phyloP scores from a whole-genome alignment of 2,113 vertebrate genomes.

The Edolisoma coerulescens region DNA sequence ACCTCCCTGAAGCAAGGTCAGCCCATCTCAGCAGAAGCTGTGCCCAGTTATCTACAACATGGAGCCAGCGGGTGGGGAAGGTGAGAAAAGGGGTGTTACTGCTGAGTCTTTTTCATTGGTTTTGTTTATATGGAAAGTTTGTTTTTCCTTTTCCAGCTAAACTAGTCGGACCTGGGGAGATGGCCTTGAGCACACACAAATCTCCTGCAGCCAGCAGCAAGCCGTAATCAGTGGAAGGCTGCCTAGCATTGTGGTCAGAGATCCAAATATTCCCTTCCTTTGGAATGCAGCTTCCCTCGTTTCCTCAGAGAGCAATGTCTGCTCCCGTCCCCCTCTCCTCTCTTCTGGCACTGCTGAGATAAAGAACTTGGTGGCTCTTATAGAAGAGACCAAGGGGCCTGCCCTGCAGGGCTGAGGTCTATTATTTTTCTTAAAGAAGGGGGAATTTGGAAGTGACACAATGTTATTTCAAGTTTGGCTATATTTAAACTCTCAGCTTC shows the following conservation, averaged over 20 bases:
- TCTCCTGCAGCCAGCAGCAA: neutral
- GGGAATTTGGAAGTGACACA: neutral
- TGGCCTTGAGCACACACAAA: neutral
- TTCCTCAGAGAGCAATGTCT: neutral
- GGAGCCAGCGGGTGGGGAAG: neutral
- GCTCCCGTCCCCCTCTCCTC: neutral
- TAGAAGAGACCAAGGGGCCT: neutral
- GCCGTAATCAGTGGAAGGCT: neutral
- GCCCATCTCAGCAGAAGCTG: neutral
- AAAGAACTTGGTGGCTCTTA: neutral
- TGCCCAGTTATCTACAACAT: accelerated
- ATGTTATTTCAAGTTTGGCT: neutral
- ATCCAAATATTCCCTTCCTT: neutral
- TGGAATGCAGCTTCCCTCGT: neutral
- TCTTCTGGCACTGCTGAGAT: neutral
- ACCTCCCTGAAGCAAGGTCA: neutral
- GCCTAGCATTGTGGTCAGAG: neutral
- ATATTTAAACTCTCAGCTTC: neutral
- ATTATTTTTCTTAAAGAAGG: neutral
- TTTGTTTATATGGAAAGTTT: neutral
- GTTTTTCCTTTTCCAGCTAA: neutral
- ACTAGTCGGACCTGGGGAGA: neutral
- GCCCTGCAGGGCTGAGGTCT: neutral
- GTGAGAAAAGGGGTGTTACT: neutral
- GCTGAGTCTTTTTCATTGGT: neutral